Conservation (phyloP, 2,113 vertebrate genomes). For the Carassius auratus region DNA sequence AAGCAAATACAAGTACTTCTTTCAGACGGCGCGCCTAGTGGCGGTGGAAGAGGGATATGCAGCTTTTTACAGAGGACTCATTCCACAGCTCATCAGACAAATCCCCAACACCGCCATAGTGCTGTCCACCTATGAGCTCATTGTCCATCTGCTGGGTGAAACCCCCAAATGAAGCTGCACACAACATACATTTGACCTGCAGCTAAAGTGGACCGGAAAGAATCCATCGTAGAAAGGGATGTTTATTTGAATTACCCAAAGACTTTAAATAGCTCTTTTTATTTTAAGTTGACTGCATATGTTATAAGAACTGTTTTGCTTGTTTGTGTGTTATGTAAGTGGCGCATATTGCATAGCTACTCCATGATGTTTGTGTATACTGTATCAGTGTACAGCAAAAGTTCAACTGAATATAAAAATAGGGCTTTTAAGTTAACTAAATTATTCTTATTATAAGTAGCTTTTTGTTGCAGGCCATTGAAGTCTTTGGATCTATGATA, state of each 20-base stretch:
- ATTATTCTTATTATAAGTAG: slow-evolving; percentile 70
- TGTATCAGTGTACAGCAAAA: slow-evolving; percentile 61
- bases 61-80: slow-evolving; percentile 96
- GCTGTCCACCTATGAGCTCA: slow-evolving; percentile 92
- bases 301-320: slow-evolving; percentile 49
- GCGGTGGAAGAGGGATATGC: slow-evolving; percentile 91
- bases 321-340: slow-evolving; percentile 8
- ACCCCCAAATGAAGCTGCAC: slow-evolving; percentile 72
- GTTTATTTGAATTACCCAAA: slow-evolving; percentile 68
- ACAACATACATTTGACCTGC: slow-evolving; percentile 55
- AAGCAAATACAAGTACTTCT: slow-evolving; percentile 93
- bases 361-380: slow-evolving; percentile 45
- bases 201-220: slow-evolving; percentile 53
- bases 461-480: slow-evolving; percentile 55
- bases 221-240: slow-evolving; percentile 60
- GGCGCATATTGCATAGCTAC: slow-evolving; percentile 35
- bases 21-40: slow-evolving; percentile 91
- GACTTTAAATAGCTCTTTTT: slow-evolving; percentile 62
- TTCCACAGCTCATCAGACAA: slow-evolving; percentile 94
- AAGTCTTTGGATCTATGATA: slow-evolving; percentile 24
- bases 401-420: slow-evolving; percentile 61
- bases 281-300: slow-evolving; percentile 65
- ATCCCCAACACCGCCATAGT: slow-evolving; percentile 99
- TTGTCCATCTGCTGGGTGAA: slow-evolving; percentile 88
- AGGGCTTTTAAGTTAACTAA: slow-evolving; percentile 77